Base-by-base conservation (phyloP, 2,888 invertebrate genomes). In the Cantharis nigra region DNA sequence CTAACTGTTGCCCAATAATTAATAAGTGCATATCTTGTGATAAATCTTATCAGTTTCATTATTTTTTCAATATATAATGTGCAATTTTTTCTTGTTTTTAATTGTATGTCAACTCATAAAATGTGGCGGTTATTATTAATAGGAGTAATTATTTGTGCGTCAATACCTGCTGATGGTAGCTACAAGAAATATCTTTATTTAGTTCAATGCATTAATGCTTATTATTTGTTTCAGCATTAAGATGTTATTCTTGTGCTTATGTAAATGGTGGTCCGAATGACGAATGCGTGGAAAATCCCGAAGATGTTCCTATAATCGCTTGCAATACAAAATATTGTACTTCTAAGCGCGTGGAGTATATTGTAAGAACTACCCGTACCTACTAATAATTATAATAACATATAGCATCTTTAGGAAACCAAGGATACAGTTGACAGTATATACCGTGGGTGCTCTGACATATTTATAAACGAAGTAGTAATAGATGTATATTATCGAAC, bases 281-380 rank as follows among this genome's bases (percentile, higher is more conserved):
- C 81, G 89, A 90, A 26, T 93, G 93, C 85, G 85, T 92, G 30
- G 90, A 89, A 62, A 89, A 91, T 80, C 90, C 91, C 14, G 88
- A 89, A 64, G 84, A 85, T 23, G 90, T 90, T 7, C 69, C 79
- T 11, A 84, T 86, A 74, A 91, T 91, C 23, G 90, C 91, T 76
- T 94, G 94, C 83, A 89, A 90, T 14, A 90, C 89, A 82, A 90
- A 90, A 73, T 94, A 92, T 84, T 94, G 94, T 86, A 92, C 92
- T 1, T 92, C 93, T 70, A 87, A 90, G 83, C 90, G 94, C 62
- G 90, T 92, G 80, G 94, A 94, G 83, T 90, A 89, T 80, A 81
- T 90, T 85, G 93, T 93, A 87, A 90, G 90, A n/a, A n/a, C n/a
- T n/a, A n/a, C n/a, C n/a, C n/a, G n/a, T n/a, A n/a, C n/a, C n/a